Base-by-base conservation (phyloP, 2,797 vertebrate species). In the Enoplosus armatus region DNA sequence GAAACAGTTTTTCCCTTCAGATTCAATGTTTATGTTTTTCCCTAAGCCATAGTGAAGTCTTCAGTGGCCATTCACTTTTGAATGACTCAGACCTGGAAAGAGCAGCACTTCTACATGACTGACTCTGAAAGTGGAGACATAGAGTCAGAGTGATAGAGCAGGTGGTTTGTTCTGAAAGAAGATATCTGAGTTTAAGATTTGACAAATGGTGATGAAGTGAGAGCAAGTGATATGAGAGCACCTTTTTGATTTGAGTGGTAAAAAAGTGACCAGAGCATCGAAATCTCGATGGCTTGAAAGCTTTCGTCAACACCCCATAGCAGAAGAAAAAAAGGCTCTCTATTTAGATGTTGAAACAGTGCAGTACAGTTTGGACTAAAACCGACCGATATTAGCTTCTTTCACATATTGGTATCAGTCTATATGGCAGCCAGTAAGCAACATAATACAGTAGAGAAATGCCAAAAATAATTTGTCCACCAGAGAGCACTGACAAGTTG, bases 31-130 rank as follows among this genome's bases (percentile, higher is more conserved):
- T 54, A 51, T 37, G n/a, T 50, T 35, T 56, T 67, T 35, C 6
- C 37, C 26, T 8, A 8, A 22, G 56, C n/a, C 9, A 27, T n/a
- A 51, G 51, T 72, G 39, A 63, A 55, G 58, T 66, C 53, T 70
- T 39, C 18, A 31, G 22, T 59, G 75, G 60, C 84, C 31, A 8
- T 75, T 82, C 31, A 79, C 45, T 43, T 68, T 22, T 16, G 55
- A 54, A 50, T 80, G 66, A 80, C n/a, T 79, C 54, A 78, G 76
- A 79, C 64, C 56, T 65, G 68, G n/a, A 72, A 67, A 68, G 41
- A 79, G 74, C 66, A 48, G 29, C 15, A 15, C 61, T 70, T 82
- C 59, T 8, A 27, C 45, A 51, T 6, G 14, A 59, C 33, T 67
- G 62, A 61, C 45, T 78, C 9, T 56, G 14, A 70, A 62, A 64